Percentiles rank a stretch among this genome's conserved stretches.
These are phyloP conservation scores for Candidula unifasciata DNA, from an alignment of 2,888 invertebrate genomes.

Conservation along the genomic window DNA sequence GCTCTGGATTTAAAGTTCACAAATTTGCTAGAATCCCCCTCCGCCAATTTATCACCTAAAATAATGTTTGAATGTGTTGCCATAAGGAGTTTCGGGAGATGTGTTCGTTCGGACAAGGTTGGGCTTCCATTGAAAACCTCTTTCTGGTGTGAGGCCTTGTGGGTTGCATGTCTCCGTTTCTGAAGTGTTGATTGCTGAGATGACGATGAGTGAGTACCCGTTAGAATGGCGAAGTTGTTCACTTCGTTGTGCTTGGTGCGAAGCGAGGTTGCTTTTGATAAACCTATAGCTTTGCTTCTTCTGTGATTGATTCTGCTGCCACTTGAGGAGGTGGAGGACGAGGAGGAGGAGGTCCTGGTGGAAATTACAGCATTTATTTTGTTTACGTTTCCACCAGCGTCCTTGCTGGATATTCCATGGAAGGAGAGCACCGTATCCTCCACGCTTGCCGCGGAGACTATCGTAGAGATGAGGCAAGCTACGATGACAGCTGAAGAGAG, in stretches of 20 bases:
- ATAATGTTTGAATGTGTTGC: neutral
- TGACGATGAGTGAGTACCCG: neutral
- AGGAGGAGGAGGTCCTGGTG: neutral
- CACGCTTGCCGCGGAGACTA: neutral
- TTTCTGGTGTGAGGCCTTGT: too few species aligned
- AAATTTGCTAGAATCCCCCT: neutral
- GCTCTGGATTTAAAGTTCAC: slow-evolving; percentile 11
- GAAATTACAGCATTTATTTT: neutral
- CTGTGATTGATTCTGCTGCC: slow-evolving; percentile 14
- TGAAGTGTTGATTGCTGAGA: neutral
- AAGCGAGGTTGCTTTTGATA: neutral
- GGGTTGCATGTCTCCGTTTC: too few species aligned
- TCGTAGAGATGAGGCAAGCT: slow-evolving; percentile 12
- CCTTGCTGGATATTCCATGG: neutral
- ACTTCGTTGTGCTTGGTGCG: neutral
- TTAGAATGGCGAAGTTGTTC: neutral
- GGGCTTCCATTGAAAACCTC: neutral
- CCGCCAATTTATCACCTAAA: slow-evolving; percentile 11
- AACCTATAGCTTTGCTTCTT: neutral
- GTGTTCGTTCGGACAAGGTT: neutral
- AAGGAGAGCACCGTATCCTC: neutral
- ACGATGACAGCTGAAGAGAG: slow-evolving; percentile 19
- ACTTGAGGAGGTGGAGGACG: neutral
- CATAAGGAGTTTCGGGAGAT: neutral
- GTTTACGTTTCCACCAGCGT: neutral